Percentiles rank a stretch among this genome's conserved stretches.
phyloP scores from a whole-genome alignment of 2,888 invertebrate species.

The Ferdinandea cuprea region DNA sequence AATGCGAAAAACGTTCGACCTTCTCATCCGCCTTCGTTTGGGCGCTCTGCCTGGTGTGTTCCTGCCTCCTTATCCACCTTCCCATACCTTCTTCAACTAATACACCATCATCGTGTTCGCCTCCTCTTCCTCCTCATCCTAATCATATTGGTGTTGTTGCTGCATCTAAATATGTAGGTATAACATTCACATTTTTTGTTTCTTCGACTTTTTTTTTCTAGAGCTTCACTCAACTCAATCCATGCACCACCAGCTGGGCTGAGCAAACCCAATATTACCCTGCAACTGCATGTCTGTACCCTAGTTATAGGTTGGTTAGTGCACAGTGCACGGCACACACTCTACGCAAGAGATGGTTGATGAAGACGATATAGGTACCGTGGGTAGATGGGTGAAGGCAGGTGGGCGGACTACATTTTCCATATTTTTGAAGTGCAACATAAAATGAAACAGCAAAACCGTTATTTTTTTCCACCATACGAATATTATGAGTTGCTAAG shows the following conservation, averaged over 20 bases:
- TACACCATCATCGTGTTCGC: conserved; percentile 42
- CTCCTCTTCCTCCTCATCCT: conserved; percentile 52
- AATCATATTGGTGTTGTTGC: conserved; percentile 59
- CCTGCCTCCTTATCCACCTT: conserved; percentile 20
- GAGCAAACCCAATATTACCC: conserved; percentile 43
- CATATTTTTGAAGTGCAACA: conserved; percentile 71
- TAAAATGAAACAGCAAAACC: conserved; percentile 32
- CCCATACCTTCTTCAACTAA: conserved; percentile 28
- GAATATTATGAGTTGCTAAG: too few relatives aligned
- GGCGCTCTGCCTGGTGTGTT: conserved; percentile 52
- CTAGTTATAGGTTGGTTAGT: conserved; percentile 57
- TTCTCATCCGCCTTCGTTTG: conserved; percentile 72
- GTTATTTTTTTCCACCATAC: conserved; percentile 41
- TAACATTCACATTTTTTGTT: conserved; percentile 53
- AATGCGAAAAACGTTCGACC: conserved; percentile 75
- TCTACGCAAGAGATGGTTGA: conserved; percentile 71
- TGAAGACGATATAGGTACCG: conserved; percentile 37
- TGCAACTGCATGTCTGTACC: too few relatives aligned
- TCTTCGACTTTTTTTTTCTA: conserved; percentile 41
- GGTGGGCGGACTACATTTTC: conserved; percentile 72
- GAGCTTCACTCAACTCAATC: conserved; percentile 37
- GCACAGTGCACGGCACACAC: conserved; percentile 38
- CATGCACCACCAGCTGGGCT: conserved; percentile 47
- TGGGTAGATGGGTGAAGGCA: conserved; percentile 65
- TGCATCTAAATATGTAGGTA: conserved; percentile 62